Evolutionary conservation across 2,797 vertebrate species (phyloP).

Genomic region (Acomys russatus): DNA sequence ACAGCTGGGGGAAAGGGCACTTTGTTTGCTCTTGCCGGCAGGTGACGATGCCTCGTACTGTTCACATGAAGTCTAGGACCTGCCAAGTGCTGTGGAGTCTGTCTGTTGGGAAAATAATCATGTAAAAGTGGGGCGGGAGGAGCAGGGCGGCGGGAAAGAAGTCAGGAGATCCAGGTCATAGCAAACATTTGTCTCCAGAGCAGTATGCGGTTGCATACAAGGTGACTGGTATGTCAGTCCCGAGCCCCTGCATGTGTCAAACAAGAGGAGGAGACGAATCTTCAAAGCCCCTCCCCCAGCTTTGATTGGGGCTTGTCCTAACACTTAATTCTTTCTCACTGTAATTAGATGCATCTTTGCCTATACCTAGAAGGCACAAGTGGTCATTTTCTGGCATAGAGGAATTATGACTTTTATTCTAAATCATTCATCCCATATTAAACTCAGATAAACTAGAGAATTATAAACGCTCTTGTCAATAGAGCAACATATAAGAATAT

Average conservation of each 20-base stretch:
- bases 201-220: background rate
- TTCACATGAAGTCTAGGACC: background rate
- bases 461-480: background rate
- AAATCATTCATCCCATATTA: conserved; percentile 23
- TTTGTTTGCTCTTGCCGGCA: background rate
- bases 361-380: background rate
- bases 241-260: conserved; percentile 21
- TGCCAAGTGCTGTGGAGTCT: background rate
- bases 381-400: background rate
- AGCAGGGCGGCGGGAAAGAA: background rate
- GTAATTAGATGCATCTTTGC: conserved; percentile 33
- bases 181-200: background rate
- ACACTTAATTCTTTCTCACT: conserved; percentile 1
- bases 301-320: background rate
- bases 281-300: background rate
- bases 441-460: conserved; percentile 19
- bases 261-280: background rate
- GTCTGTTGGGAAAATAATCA: background rate
- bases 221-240: background rate
- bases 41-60: no score
- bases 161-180: background rate
- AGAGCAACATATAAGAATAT: conserved; percentile 23
- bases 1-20: background rate
- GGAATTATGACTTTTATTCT: background rate
- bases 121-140: background rate